A percentile compares a stretch with the other conserved stretches of the same genome.
These are phyloP conservation scores for Oryzias sinensis DNA, from an alignment of 2,797 vertebrate genomes.

Conservation along the genomic window DNA sequence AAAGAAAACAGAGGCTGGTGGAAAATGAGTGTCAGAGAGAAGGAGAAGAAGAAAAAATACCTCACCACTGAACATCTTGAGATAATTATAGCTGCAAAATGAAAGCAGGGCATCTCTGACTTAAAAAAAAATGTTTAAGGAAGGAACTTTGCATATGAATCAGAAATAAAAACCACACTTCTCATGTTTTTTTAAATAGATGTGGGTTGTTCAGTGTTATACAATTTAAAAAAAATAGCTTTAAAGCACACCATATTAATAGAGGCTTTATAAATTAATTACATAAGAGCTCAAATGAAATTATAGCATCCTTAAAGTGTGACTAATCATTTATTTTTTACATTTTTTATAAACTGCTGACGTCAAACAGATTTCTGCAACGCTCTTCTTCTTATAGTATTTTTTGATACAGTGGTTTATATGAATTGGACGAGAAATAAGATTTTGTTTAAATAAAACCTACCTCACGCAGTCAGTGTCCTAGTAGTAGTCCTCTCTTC, in stretches of 20 bases:
- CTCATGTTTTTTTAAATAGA: too few relatives aligned
- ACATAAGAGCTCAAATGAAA: too few relatives aligned
- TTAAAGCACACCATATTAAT: too few relatives aligned
- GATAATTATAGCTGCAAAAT: slow-evolving; percentile 66
- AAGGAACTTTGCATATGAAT: slow-evolving; percentile 23
- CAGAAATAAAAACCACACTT: not conserved
- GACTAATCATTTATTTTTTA: too few relatives aligned
- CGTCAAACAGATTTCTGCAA: too few relatives aligned
- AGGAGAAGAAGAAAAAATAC: slow-evolving; percentile 5
- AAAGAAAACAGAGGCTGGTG: slow-evolving; percentile 4
- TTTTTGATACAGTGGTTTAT: not conserved
- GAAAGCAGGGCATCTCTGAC: slow-evolving; percentile 61
- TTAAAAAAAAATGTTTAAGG: slow-evolving; percentile 16
- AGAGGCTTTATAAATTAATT: too few relatives aligned
- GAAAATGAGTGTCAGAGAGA: slow-evolving; percentile 17
- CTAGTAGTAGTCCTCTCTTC: not conserved
- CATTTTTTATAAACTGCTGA: too few relatives aligned
- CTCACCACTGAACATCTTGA: slow-evolving; percentile 27
- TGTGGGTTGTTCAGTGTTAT: too few relatives aligned
- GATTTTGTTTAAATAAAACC: slow-evolving; percentile 26
- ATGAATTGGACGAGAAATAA: not conserved
- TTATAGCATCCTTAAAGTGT: too few relatives aligned
- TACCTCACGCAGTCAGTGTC: slow-evolving; percentile 6
- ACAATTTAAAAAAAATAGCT: too few relatives aligned
- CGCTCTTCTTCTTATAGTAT: too few relatives aligned